Conservation (phyloP, 2,888 invertebrate species). For the Cerastoderma edule region DNA sequence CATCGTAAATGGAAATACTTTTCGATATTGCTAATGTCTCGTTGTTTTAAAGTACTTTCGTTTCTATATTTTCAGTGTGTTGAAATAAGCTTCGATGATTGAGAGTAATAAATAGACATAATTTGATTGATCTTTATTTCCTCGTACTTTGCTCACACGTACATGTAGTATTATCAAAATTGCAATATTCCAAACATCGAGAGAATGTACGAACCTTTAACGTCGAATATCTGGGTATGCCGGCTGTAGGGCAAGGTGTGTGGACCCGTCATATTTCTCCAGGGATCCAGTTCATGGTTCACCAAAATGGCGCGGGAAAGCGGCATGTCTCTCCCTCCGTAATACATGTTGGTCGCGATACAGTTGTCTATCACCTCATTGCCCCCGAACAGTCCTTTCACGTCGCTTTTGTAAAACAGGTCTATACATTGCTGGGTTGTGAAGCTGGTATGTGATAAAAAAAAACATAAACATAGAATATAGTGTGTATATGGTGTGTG, state of each 20-base stretch:
- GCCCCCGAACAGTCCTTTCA: slow-evolving; percentile 34
- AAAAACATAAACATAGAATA: not conserved
- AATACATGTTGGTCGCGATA: slow-evolving; percentile 47
- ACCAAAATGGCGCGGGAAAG: slow-evolving; percentile 48
- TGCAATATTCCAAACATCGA: too few species aligned
- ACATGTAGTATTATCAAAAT: too few species aligned
- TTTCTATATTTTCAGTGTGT: too few species aligned
- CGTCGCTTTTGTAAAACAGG: slow-evolving; percentile 25
- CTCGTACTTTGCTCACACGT: too few species aligned
- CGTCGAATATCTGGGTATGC: not conserved
- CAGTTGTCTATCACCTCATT: slow-evolving; percentile 28
- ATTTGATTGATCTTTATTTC: too few species aligned
- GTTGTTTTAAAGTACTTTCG: too few species aligned
- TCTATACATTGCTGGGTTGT: slow-evolving; percentile 45
- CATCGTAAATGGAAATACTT: too few species aligned
- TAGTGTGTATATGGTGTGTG: not conserved
- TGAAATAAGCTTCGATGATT: too few species aligned
- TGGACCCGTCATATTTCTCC: slow-evolving; percentile 18
- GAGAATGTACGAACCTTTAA: slow-evolving; percentile 1
- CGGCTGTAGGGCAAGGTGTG: not conserved
- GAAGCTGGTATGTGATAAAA: too few species aligned
- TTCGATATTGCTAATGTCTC: too few species aligned
- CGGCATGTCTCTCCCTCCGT: slow-evolving; percentile 42
- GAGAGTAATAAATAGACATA: too few species aligned
- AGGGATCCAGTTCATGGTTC: slow-evolving; percentile 43